These are phyloP conservation scores for Melinopterus prodromus DNA, from an alignment of 2,888 invertebrate species.

Conservation along the genomic window DNA sequence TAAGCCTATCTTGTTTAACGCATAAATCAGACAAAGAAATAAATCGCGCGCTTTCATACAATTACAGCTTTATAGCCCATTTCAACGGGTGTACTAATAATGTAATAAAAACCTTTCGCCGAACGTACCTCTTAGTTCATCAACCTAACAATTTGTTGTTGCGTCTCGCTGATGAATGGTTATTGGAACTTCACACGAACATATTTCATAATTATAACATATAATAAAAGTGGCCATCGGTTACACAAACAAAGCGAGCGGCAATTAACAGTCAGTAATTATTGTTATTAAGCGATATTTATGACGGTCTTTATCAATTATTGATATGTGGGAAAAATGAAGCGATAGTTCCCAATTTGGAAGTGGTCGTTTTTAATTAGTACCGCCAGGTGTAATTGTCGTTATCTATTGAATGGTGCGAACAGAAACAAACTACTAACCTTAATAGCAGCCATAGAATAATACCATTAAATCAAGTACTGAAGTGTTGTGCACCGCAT, in stretches of 20 bases:
- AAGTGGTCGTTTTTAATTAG: slow-evolving; percentile 18
- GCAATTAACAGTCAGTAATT: slow-evolving; percentile 31
- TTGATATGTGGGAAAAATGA: slow-evolving; percentile 36
- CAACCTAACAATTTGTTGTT: slow-evolving; percentile 25
- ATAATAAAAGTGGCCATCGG: slow-evolving; percentile 24
- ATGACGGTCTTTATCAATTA: slow-evolving; percentile 31
- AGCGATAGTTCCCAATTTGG: slow-evolving; percentile 26
- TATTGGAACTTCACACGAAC: slow-evolving; percentile 24
- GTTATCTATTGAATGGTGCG: neutral
- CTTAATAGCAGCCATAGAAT: neutral
- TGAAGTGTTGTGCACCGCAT: neutral
- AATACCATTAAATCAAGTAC: neutral
- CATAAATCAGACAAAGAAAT: too few relatives aligned
- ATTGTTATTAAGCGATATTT: slow-evolving; percentile 35
- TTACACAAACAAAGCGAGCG: slow-evolving; percentile 21
- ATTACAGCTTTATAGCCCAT: too few relatives aligned
- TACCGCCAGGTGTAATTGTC: slow-evolving; percentile 6
- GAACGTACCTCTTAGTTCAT: slow-evolving; percentile 12
- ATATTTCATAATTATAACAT: slow-evolving; percentile 28
- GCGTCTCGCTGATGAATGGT: slow-evolving; percentile 19
- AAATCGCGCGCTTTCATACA: too few relatives aligned
- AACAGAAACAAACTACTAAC: slow-evolving; percentile 4
- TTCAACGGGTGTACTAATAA: too few relatives aligned
- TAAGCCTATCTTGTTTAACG: too few relatives aligned
- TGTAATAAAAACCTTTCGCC: neutral